Base-by-base conservation (phyloP, 2,888 invertebrate genomes). In the Drosophila algonquin region DNA sequence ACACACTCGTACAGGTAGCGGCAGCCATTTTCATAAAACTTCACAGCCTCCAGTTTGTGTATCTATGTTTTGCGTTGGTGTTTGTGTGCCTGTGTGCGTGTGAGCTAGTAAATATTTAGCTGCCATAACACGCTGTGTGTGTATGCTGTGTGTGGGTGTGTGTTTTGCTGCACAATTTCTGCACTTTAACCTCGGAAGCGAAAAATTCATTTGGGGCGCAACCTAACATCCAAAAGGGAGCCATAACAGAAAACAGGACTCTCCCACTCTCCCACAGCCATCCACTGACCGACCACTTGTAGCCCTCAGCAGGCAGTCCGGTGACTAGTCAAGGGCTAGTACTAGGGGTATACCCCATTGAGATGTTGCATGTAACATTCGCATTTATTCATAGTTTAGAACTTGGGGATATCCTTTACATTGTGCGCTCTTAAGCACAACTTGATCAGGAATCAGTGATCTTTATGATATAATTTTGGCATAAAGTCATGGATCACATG, bases 251-350 rank as follows among this genome's bases (percentile, higher is more conserved):
- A 14, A n/a, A 14, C 59, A 27, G 45, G 50, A 45, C 40, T 45
- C 40, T 50, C 14, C 56, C 68, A 68, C 30, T 45, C 30, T 50
- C 14, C 56, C 68, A 68, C 30, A 59, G 45, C 54, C 59, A 69
- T 76, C 59, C 72, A 75, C 58, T 62, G 77, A 54, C 88, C 74
- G 77, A 56, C 88, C 74, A 89, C 88, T 87, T 89, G 82, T 87
- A 87, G 82, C 77, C 88, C 71, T 60, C 89, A 89, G 86, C 82
- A 56, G 76, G 88, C 63, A 74, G 86, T 73, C 87, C 27, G 12
- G 6, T 40, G 32, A 14, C 40, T 5, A 35, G 35, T 5, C 1
- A 35, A 40, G 0, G 14, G 3, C 0, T 40, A 6, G 5, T 6
- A 40, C 40, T 6, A 14, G 5, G 40, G 40, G 40, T 14, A 40